phyloP scores from a whole-genome alignment of 1,140 invertebrate genomes.

The Dendrolimus kikuchii region DNA sequence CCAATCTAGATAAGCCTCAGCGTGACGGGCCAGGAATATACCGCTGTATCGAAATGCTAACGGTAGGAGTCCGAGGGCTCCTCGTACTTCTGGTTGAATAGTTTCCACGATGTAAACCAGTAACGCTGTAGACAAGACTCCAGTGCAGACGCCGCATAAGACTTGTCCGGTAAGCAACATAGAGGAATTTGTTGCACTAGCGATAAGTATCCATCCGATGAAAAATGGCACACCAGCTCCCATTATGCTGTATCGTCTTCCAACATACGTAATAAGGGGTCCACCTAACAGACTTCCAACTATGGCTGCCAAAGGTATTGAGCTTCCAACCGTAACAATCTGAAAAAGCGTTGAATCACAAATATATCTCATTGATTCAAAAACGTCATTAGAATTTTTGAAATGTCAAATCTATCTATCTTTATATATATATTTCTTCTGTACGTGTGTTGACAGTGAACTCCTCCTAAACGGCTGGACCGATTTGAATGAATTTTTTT shows the following conservation, averaged over 20 bases:
- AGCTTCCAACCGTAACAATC: constrained; percentile 91
- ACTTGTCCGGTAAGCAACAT: constrained; percentile 84
- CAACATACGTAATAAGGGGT: constrained; percentile 87
- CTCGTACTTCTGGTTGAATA: constrained; percentile 90
- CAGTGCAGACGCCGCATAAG: constrained; percentile 88
- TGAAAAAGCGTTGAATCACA: constrained; percentile 74
- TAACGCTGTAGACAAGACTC: constrained; percentile 86
- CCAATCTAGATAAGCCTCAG: constrained; percentile 85
- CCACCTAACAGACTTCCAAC: constrained; percentile 89
- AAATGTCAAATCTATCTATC: too few species aligned
- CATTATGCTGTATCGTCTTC: constrained; percentile 86
- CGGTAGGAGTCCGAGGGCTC: constrained; percentile 88
- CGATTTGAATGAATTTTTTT: too few species aligned
- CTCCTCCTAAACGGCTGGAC: too few species aligned
- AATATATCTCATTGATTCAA: constrained; percentile 1
- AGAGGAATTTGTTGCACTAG: constrained; percentile 77
- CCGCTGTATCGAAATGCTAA: constrained; percentile 94
- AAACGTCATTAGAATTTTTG: too few species aligned
- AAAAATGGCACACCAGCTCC: constrained; percentile 87
- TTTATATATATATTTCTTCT: too few species aligned
- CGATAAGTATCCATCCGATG: constrained; percentile 85
- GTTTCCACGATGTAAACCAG: constrained; percentile 96
- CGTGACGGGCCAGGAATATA: constrained; percentile 84
- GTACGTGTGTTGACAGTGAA: too few species aligned
- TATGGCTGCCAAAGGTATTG: constrained; percentile 90